These are phyloP conservation scores for Cryptocephalus moraei DNA, from an alignment of 2,888 invertebrate genomes.

Conservation along the genomic window DNA sequence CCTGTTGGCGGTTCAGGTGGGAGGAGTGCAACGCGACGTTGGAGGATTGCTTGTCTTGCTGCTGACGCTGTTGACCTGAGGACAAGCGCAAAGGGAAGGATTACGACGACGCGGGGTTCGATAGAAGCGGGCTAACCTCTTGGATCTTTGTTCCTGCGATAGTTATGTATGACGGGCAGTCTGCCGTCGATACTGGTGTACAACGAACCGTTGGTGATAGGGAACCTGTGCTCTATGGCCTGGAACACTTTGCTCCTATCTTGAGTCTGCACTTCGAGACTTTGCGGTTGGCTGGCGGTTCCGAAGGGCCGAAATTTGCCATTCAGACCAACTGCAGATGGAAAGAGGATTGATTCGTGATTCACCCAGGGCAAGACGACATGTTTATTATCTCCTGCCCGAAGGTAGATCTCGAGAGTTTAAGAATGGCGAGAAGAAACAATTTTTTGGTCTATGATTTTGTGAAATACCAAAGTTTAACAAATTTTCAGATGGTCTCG, in stretches of 20 bases:
- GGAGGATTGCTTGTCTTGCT: constrained; percentile 18
- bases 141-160: constrained; percentile 33
- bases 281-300: constrained; percentile 33
- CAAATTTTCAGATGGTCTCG: too few species aligned
- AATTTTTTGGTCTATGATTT: too few species aligned
- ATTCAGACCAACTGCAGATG: constrained; percentile 38
- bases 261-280: constrained; percentile 28
- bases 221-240: constrained; percentile 45
- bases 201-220: constrained; percentile 48
- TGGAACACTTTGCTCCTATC: constrained; percentile 27
- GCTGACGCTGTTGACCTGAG: constrained; percentile 4
- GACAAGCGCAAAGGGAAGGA: too few species aligned
- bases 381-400: neutral
- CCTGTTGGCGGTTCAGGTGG: constrained; percentile 22
- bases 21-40: constrained; percentile 30
- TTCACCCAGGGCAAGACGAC: neutral
- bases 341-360: neutral
- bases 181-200: constrained; percentile 43
- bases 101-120: too few species aligned
- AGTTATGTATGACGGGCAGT: constrained; percentile 43
- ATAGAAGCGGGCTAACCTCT: constrained; percentile 12
- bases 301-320: constrained; percentile 50
- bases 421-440: too few species aligned
- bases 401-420: too few species aligned
- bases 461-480: too few species aligned